Evolutionary conservation across 2,113 vertebrate species (phyloP), one percentile per base, ranked within the genome.

Genomic region (Fulica atra): DNA sequence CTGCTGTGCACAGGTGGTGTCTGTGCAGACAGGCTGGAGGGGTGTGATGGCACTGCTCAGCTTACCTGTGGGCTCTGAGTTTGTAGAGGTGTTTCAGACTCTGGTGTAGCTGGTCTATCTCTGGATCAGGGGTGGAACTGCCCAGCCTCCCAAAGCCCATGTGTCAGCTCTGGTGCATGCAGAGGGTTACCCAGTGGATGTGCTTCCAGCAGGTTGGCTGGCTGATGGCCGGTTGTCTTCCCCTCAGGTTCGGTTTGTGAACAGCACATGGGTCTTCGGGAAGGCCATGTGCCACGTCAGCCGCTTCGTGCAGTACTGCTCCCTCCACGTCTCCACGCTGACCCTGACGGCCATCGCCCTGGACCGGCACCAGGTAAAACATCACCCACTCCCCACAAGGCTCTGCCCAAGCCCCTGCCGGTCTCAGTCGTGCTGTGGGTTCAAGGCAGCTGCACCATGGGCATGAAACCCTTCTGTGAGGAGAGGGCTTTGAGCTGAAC

Each of bases 271-370:
- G 97, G 1, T 98, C 13, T 98, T 97, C 64, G 97, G 97, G 2
- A 97, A 95, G 88, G 81, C 92, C 72, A 97, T 97, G 97, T 98
- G 98, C n/a, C 96, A 98, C 36, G 6, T 97, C 89, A 97, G 97
- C 93, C 89, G 93, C 76, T 98, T 98, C 0, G 97, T 95, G 59
- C 97, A 97, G 92, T 97, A 98, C 92, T 97, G 97, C 87, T 98
- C 98, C 56, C 93, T 98, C 6, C 98, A 98, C 0, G 96, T 98
- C 38, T 98, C 97, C 51, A 96, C 97, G 0, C 93, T 98, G 65
- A 97, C 97, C 14, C 87, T 98, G 57, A 97, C 93, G 0, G 97
- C 93, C 80, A 97, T 98, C 8, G 96, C 97, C 13, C 91, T 98
- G 40, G 96, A 98, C 93, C 82, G 97, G 68, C 95, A 97, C 76